Percentiles rank a stretch among this genome's conserved stretches.
Conservation (phyloP, 2,888 invertebrate genomes). For the Nezara viridula region DNA sequence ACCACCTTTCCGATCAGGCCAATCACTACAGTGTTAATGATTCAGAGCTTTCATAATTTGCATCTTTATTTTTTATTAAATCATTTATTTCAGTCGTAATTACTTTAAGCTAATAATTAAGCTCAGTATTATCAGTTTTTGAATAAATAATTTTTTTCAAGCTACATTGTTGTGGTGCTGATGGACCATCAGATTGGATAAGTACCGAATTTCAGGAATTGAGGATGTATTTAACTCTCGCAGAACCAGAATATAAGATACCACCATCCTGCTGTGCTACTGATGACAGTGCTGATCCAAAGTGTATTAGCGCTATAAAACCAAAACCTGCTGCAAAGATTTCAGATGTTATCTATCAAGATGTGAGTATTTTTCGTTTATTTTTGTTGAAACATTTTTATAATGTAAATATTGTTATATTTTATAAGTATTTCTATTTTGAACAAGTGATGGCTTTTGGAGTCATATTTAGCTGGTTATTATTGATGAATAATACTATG, state of each 20-base stretch:
- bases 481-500: too few species aligned
- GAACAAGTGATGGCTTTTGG: too few species aligned
- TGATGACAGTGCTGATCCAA: constrained; percentile 68
- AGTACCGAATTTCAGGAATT: constrained; percentile 72
- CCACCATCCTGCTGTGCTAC: constrained; percentile 77
- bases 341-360: constrained; percentile 71
- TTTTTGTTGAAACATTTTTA: constrained; percentile 27
- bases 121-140: too few species aligned
- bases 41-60: too few species aligned
- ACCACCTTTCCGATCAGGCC: too few species aligned
- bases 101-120: too few species aligned
- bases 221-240: constrained; percentile 69
- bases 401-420: too few species aligned
- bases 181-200: constrained; percentile 80
- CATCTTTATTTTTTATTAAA: too few species aligned
- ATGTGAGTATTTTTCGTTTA: constrained; percentile 69
- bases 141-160: constrained; percentile 62
- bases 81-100: too few species aligned
- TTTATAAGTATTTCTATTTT: too few species aligned
- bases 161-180: constrained; percentile 84
- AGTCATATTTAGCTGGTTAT: too few species aligned
- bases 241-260: constrained; percentile 74
- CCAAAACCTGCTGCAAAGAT: constrained; percentile 70
- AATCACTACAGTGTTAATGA: too few species aligned
- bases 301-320: constrained; percentile 72